These are phyloP conservation scores for Spilogale gracilis DNA, from an alignment of 2,113 vertebrate species.

Conservation along the genomic window DNA sequence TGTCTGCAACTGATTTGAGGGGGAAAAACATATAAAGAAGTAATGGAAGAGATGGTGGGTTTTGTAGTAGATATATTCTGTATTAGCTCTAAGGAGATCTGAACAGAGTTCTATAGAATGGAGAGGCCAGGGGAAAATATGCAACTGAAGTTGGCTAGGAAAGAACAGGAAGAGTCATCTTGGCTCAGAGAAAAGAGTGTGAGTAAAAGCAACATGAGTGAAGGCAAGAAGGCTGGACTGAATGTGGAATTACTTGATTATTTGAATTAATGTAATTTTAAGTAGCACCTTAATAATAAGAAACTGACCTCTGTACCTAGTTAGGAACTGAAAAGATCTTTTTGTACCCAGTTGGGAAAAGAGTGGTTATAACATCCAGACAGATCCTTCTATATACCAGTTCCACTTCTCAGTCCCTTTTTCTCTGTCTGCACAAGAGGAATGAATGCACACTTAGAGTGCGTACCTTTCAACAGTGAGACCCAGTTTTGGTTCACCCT, in stretches of 20 bases:
- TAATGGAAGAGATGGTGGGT: not conserved
- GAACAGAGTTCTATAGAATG: not conserved
- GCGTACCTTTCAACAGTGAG: not conserved
- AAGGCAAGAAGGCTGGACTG: not conserved
- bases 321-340: not conserved
- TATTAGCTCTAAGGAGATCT: not conserved
- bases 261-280: slow-evolving; percentile 15
- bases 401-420: not conserved
- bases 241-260: not conserved
- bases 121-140: not conserved
- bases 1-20: not conserved
- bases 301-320: not conserved
- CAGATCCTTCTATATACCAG: not conserved
- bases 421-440: not conserved
- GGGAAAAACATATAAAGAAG: not conserved
- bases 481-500: not conserved
- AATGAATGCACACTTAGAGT: not conserved
- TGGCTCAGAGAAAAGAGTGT: not conserved
- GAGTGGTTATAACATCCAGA: not conserved
- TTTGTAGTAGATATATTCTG: not conserved
- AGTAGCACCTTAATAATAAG: not conserved
- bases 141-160: not conserved
- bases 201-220: not conserved
- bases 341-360: not conserved
- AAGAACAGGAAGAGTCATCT: not conserved